Percentiles rank a stretch among this genome's conserved stretches.
Evolutionary conservation across 2,113 vertebrate genomes (phyloP).

Genomic region (Bolborhynchus lineola): DNA sequence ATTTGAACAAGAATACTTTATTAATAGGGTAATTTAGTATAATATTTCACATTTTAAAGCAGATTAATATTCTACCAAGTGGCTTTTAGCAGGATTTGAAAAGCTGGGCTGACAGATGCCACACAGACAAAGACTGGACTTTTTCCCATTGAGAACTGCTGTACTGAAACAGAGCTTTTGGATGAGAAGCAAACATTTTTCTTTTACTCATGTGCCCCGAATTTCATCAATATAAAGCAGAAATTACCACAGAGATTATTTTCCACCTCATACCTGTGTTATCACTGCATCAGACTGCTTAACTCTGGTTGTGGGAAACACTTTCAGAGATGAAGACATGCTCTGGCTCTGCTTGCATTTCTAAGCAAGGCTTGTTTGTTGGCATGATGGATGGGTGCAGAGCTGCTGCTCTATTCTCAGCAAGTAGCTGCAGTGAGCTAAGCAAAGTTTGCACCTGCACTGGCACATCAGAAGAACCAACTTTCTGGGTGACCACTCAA

Average conservation of each 20-base stretch:
- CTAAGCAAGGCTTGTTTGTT: background rate
- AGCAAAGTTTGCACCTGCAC: background rate
- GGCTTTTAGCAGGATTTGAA: background rate
- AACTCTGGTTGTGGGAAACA: background rate
- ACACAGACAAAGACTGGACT: background rate
- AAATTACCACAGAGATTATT: background rate
- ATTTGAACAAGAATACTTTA: background rate
- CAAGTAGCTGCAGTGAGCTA: background rate
- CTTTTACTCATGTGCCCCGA: background rate
- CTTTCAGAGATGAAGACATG: background rate
- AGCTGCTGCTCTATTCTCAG: background rate
- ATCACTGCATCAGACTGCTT: background rate
- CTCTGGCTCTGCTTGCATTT: background rate
- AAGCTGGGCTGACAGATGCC: background rate
- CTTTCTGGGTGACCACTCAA: background rate
- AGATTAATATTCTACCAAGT: background rate
- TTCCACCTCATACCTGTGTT: background rate
- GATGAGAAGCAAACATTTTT: background rate
- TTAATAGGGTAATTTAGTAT: background rate
- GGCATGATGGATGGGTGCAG: background rate
- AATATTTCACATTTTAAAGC: background rate
- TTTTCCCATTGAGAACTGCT: background rate
- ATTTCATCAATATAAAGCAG: background rate
- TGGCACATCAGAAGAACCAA: background rate
- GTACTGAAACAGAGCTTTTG: background rate